Conservation (phyloP, 2,113 vertebrate genomes). For the Hemichromis elongatus region DNA sequence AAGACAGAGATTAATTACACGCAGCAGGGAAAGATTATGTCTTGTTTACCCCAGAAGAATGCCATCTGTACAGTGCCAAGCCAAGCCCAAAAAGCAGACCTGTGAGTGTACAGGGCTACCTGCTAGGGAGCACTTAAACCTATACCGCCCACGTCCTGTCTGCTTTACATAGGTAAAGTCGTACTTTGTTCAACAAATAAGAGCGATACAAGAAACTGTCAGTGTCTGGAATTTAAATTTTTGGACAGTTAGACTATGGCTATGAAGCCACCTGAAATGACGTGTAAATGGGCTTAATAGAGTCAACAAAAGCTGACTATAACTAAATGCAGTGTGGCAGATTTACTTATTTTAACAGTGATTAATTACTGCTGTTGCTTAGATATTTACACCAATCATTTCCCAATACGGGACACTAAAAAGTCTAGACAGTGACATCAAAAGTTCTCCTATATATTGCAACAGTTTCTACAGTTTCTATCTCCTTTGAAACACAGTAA, state of each 20-base stretch:
- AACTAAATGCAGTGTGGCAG: not conserved
- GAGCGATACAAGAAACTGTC: not conserved
- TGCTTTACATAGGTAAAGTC: not conserved
- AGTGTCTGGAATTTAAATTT: not conserved
- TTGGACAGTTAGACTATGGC: not conserved
- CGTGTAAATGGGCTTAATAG: not conserved
- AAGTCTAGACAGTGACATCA: not conserved
- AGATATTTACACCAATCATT: not conserved
- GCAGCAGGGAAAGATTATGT: constrained; percentile 20
- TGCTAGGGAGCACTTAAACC: not conserved
- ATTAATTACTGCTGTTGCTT: not conserved
- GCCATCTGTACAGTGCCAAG: not conserved
- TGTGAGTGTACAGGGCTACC: not conserved
- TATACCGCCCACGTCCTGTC: not conserved
- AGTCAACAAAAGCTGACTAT: not conserved
- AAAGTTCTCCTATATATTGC: not conserved
- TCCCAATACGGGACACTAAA: not conserved
- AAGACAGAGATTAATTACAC: constrained; percentile 37
- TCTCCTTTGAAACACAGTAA: not conserved
- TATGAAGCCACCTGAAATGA: not conserved
- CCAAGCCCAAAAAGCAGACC: not conserved
- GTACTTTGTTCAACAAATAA: not conserved
- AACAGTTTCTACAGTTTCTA: not conserved
- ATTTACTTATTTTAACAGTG: not conserved
- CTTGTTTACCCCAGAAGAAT: constrained; percentile 27